These are phyloP conservation scores for Sericinus montela DNA, from an alignment of 2,888 invertebrate species.

Conservation along the genomic window DNA sequence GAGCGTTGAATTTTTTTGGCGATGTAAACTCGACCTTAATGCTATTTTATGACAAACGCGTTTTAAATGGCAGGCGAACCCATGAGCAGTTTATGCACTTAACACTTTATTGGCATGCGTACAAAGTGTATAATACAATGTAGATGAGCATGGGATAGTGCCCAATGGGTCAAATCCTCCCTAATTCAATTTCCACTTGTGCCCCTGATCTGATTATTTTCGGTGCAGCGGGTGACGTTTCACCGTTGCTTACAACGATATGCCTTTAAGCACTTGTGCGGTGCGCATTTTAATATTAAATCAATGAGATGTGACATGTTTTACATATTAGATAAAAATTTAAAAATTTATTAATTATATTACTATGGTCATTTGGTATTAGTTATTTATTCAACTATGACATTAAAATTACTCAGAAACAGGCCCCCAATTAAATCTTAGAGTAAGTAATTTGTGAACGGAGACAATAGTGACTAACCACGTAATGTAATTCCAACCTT, in stretches of 20 bases:
- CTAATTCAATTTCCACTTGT: slow-evolving; percentile 73
- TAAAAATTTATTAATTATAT: no score
- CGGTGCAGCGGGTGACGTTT: slow-evolving; percentile 54
- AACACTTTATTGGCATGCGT: not conserved
- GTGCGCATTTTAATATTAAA: slow-evolving; percentile 14
- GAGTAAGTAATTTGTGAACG: no score
- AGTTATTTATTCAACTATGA: no score
- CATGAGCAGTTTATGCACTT: slow-evolving; percentile 9
- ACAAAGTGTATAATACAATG: slow-evolving; percentile 16
- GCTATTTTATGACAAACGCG: slow-evolving; percentile 3
- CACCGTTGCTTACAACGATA: slow-evolving; percentile 33
- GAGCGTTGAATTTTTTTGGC: slow-evolving; percentile 5
- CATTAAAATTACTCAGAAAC: no score
- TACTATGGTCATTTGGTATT: no score
- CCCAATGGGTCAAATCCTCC: slow-evolving; percentile 61
- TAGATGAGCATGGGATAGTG: slow-evolving; percentile 20
- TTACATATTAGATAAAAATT: no score
- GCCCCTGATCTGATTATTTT: slow-evolving; percentile 66
- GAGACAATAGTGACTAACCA: no score
- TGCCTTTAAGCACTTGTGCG: slow-evolving; percentile 33
- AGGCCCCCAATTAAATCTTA: no score
- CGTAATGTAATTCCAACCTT: no score
- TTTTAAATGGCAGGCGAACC: slow-evolving; percentile 16
- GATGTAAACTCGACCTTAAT: slow-evolving; percentile 23
- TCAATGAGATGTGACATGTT: not conserved